Evolutionary conservation across 2,113 vertebrate species (phyloP), one percentile per base, ranked within the genome.

Genomic region (Gambusia affinis): DNA sequence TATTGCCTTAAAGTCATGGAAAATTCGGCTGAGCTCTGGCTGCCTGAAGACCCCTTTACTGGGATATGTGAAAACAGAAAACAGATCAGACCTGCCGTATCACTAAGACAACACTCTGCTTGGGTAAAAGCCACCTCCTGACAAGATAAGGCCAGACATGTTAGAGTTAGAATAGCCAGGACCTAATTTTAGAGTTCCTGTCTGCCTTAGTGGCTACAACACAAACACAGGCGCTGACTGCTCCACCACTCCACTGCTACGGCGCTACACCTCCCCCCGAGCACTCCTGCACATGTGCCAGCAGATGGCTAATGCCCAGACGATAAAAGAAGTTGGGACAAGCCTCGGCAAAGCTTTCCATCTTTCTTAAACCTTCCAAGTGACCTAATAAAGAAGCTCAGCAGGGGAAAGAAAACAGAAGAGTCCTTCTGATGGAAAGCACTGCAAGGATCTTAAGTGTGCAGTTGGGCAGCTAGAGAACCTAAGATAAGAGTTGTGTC

Each of bases 291-390:
- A 89, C 84, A 88, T 86, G 84, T 85, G 86, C 87, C 84, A 87
- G 81, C 89, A 91, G 82, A 89, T 87, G 87, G 86, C 81, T 89
- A 91, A 91, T 87, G 84, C 89, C 89, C 82, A 78, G 85, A 68
- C 75, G 69, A 88, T 88, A 83, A 84, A 74, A 83, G 80, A 80
- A 85, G 79, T 76, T 57, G 68, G 72, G 80, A 60, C 82, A 83
- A 89, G 87, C 81, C 75, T 72, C 69, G 0, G 81, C 85, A 84
- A 79, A 75, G 78, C 82, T 83, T 83, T 83, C 78, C 42, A 82
- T 85, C 86, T 85, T 84, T 70, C 82, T 65, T 80, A 83, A 87
- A 84, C 84, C 84, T 89, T 82, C 57, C 67, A 70, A 63, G 76
- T 39, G 24, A 80, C 84, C 78, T 84, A 78, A 87, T 83, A 84